Percentiles rank a stretch among this genome's conserved stretches.
Conservation (phyloP, 2,888 invertebrate species). For the Drosophila longiperda region DNA sequence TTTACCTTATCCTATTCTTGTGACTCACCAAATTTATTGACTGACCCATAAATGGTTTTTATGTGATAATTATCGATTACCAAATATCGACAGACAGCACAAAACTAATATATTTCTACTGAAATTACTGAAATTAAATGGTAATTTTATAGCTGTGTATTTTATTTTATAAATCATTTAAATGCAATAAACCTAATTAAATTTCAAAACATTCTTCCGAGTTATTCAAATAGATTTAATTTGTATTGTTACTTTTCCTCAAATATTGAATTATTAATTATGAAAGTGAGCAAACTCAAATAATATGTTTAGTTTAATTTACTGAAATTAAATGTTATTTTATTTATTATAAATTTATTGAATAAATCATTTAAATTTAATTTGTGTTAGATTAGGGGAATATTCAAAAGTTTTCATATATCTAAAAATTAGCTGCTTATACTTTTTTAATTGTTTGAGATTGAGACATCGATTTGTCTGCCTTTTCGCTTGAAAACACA, state of each 20-base stretch:
- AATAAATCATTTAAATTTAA: neutral
- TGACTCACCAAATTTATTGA: neutral
- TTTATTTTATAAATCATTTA: neutral
- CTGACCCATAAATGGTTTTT: neutral
- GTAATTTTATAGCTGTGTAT: fast-evolving
- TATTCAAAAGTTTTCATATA: neutral
- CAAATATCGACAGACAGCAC: neutral
- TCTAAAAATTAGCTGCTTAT: neutral
- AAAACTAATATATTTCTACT: neutral
- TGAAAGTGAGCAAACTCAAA: neutral
- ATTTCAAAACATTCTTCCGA: neutral
- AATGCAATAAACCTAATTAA: neutral
- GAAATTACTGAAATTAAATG: neutral
- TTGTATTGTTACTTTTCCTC: neutral
- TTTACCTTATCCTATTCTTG: neutral
- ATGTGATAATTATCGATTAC: neutral
- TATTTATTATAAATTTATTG: neutral
- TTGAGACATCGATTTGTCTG: neutral
- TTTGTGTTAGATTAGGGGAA: neutral
- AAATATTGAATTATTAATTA: neutral
- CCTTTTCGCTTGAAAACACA: neutral
- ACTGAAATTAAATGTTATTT: neutral
- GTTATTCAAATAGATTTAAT: too few relatives aligned
- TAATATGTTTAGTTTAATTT: neutral
- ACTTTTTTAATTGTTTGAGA: neutral